Evolutionary conservation across 2,113 vertebrate genomes (phyloP).

Genomic region (Corythornis madagascariensis): DNA sequence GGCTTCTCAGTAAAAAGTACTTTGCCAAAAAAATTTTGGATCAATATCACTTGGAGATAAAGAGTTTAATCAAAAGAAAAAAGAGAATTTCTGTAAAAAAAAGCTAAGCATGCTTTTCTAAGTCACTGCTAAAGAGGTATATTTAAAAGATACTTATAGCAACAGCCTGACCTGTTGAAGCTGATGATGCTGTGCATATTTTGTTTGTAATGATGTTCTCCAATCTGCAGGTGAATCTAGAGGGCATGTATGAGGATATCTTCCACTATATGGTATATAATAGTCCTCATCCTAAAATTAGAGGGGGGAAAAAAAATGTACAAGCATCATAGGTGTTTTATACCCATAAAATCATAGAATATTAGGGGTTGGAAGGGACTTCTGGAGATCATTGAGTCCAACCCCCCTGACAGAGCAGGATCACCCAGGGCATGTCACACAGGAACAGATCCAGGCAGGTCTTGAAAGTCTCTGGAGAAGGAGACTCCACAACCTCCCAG

Average conservation of each 20-base stretch:
- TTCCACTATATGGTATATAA: not conserved
- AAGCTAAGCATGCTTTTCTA: not conserved
- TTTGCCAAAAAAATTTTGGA: not conserved
- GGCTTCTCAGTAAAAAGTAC: not conserved
- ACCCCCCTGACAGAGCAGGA: too few relatives aligned
- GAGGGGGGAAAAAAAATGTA: not conserved
- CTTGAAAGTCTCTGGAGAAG: too few relatives aligned
- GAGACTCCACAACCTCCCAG: too few relatives aligned
- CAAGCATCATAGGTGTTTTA: not conserved
- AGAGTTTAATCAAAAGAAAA: not conserved
- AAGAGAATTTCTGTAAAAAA: not conserved
- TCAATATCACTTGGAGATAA: not conserved
- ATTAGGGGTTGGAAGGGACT: too few relatives aligned
- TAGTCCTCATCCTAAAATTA: slow-evolving; percentile 61
- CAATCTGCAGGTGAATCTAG: slow-evolving; percentile 42
- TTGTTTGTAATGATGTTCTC: slow-evolving; percentile 17
- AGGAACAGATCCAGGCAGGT: too few relatives aligned
- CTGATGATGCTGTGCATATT: slow-evolving; percentile 11
- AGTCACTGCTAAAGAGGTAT: not conserved
- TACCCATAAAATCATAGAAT: not conserved
- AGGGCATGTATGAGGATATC: not conserved
- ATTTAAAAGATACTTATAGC: not conserved
- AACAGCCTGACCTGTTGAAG: slow-evolving; percentile 58
- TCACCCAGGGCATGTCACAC: too few relatives aligned
- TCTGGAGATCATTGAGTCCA: too few relatives aligned